These are phyloP conservation scores for Zapus hudsonius DNA, from an alignment of 2,113 vertebrate species.

Conservation along the genomic window DNA sequence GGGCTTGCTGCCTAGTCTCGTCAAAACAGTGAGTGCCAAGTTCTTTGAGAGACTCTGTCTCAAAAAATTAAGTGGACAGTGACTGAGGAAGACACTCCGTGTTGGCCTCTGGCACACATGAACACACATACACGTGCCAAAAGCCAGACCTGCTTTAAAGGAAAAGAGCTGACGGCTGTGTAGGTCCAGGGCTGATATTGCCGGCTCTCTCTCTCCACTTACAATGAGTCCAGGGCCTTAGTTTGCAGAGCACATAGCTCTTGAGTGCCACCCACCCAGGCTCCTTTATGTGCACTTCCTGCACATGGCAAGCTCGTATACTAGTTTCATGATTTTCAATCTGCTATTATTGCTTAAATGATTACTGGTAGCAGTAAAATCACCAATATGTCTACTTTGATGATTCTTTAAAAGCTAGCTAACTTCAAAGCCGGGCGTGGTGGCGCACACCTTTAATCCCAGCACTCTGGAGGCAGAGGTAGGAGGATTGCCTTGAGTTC, in stretches of 20 bases:
- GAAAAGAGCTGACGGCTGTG: not conserved
- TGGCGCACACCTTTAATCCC: no score
- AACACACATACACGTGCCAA: no score
- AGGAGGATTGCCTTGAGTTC: no score
- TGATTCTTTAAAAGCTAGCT: not conserved
- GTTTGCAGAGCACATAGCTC: not conserved
- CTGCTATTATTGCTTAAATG: not conserved
- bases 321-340: not conserved
- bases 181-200: not conserved
- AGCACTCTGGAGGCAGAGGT: no score
- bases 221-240: not conserved
- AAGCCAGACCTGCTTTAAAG: not conserved
- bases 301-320: not conserved
- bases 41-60: no score
- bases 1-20: no score
- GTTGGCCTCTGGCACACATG: no score
- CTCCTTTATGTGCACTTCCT: constrained; percentile 26
- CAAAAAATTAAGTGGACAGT: no score
- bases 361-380: not conserved
- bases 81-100: no score
- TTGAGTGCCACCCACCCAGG: not conserved
- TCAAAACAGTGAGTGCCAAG: no score
- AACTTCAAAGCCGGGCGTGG: no score
- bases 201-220: not conserved
- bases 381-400: not conserved